These are phyloP conservation scores for Carassius auratus DNA, from an alignment of 2,113 vertebrate genomes.

Conservation along the genomic window DNA sequence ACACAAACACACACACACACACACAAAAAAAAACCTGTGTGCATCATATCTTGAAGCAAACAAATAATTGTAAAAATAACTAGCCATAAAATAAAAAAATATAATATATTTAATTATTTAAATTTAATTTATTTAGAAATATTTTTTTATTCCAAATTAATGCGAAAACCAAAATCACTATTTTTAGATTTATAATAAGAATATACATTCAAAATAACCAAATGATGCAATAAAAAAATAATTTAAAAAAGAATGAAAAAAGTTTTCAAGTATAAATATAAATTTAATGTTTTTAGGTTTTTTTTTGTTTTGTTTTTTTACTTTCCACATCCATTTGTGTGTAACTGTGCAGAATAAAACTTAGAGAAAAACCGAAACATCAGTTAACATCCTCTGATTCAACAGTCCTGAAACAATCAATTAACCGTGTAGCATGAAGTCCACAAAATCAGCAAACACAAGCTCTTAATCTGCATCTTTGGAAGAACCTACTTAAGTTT, in stretches of 20 bases:
- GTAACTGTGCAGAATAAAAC: not conserved
- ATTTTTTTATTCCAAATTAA: not conserved
- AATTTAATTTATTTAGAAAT: not conserved
- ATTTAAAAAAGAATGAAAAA: not conserved
- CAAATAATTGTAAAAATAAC: not conserved
- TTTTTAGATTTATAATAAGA: not conserved
- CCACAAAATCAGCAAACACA: not conserved
- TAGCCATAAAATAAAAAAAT: not conserved
- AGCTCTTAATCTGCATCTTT: not conserved
- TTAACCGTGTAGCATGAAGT: not conserved
- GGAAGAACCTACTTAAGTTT: not conserved
- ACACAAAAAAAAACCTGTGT: not conserved
- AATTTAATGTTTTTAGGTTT: not conserved
- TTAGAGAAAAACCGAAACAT: not conserved
- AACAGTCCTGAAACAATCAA: not conserved
- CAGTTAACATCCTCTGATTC: not conserved
- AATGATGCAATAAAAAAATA: not conserved
- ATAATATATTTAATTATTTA: too few relatives aligned
- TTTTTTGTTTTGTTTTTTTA: not conserved
- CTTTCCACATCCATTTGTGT: not conserved
- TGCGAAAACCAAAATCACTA: not conserved
- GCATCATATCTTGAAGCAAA: not conserved
- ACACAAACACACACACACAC: not conserved
- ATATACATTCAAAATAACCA: not conserved
- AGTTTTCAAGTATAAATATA: not conserved